Evolutionary conservation across 2,113 vertebrate genomes (phyloP), one percentile per base, ranked within the genome.

Genomic region (Leiothrix lutea): DNA sequence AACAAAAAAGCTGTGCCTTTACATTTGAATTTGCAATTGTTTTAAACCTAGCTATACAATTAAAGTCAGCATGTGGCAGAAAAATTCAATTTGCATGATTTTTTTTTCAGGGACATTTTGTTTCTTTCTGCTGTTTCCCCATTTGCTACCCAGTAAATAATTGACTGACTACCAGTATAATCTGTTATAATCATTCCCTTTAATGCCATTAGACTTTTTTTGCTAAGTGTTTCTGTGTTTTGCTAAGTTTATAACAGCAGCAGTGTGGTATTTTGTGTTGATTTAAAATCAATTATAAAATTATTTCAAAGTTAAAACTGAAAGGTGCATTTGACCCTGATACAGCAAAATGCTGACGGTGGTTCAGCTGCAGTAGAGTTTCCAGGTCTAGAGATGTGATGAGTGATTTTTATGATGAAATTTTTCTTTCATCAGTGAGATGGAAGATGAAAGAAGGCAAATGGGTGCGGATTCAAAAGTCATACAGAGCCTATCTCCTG

Each of bases 51-150:
- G 40, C 31, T 47, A 36, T 11, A 38, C 45, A 25, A 51, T 25
- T 61, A 35, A 66, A 86, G 78, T 35, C 83, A 73, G 44, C 48
- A 85, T 1, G 7, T 57, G 38, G 31, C 31, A 73, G 48, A 65
- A 42, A 80, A 84, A 19, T 92, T 62, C 74, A 72, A 20, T 56
- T 25, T 11, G 73, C 14, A 4, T 62, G 17, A 60, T 64, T 86
- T 67, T 91, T 84, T 60, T 87, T 80, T 85, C 61, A 61, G 54
- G 31, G 20, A 36, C 53, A 60, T 64, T 96, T 90, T 96, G 74
- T 92, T 97, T 94, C 90, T 91, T 93, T 84, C 84, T 95, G 82
- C 78, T 96, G 31, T 62, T 88, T 94, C 67, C 64, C 5, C 17
- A 64, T 96, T 95, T 95, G 61, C 75, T 75, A 72, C 24, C 44